Evolutionary conservation across 1,140 invertebrate species (phyloP), one percentile per base, ranked within the genome.

Genomic region (Bombus waltoni): DNA sequence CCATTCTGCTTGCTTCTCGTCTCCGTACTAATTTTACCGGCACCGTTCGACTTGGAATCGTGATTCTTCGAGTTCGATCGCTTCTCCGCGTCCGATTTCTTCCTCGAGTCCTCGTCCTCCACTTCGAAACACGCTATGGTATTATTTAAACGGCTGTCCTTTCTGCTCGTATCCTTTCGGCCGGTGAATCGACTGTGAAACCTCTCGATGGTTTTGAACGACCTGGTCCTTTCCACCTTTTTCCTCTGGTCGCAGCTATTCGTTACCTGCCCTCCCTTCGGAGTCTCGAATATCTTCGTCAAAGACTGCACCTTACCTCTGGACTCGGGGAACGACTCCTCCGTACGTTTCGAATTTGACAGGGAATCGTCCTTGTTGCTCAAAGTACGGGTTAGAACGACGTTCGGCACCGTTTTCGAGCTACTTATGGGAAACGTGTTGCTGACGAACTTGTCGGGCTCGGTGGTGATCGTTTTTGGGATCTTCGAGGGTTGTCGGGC

Each of bases 151-250:
- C 94, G 84, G 53, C n/a, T 88, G 44, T 94, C 93, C 38, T 94
- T 93, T 35, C 89, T 77, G 15, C n/a, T 13, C 25, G 90, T 35
- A 0, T 95, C 94, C 77, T 94, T 95, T 65, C 91, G 88, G 6
- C 94, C 94, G 18, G 91, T 90, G 79, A 95, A 94, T 40, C 93
- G 81, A 42, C 88, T 95, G 83, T 95, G 95, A 40, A 95, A 94
- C 47, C 94, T 93, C 82, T 95, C 94, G 76, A 95, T 95, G 0
- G 95, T 95, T 88, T 95, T 95, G 82, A 95, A 95, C 10, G 95
- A 95, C 38, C 95, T 88, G 53, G 94, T 94, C 28, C 95, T 88
- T 84, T 95, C 95, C 47, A 95, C 94, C 80, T 95, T 95, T 47
- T 93, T 93, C 73, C 92, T 91, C 44, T 93, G 88, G 25, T 92